Percentiles rank a stretch among this genome's conserved stretches.
Conservation (phyloP, 64 coral and sea anemone genomes). For the Acropora yongei region DNA sequence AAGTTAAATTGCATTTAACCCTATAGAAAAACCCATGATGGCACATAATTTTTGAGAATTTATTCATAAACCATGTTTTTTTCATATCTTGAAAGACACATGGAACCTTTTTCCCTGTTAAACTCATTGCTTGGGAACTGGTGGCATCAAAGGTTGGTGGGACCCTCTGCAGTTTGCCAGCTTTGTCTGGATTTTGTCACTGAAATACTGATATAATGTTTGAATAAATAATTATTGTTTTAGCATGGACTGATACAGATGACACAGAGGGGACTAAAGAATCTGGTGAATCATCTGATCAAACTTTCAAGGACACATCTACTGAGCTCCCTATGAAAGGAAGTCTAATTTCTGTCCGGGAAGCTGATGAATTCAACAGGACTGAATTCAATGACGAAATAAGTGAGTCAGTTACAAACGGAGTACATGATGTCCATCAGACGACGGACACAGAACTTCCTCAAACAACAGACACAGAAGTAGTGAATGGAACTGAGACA, state of each 20-base stretch:
- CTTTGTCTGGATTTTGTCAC: no score
- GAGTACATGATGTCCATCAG: slow-evolving; percentile 19
- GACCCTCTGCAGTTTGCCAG: no score
- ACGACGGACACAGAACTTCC: slow-evolving; percentile 68
- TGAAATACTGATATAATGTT: no score
- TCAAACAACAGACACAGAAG: slow-evolving; percentile 90
- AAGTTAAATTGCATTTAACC: no score
- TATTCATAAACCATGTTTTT: no score
- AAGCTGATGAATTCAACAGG: slow-evolving; percentile 82
- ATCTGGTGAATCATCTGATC: slow-evolving; percentile 51
- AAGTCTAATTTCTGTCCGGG: slow-evolving; percentile 87
- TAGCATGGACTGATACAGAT: slow-evolving; percentile 92
- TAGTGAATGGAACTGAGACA: slow-evolving; percentile 84
- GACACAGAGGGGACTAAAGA: slow-evolving; percentile 87
- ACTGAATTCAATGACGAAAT: slow-evolving; percentile 42
- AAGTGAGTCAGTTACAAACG: slow-evolving; percentile 41
- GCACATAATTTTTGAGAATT: no score
- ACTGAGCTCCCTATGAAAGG: slow-evolving; percentile 62
- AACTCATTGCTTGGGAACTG: no score
- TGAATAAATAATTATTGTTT: background rate
- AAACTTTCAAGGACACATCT: slow-evolving; percentile 23
- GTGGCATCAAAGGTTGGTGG: no score
- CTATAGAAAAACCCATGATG: no score
- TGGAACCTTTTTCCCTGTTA: no score
- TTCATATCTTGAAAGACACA: no score